Conservation (phyloP, 2,113 vertebrate species). For the Epinephelus cyanopodus region DNA sequence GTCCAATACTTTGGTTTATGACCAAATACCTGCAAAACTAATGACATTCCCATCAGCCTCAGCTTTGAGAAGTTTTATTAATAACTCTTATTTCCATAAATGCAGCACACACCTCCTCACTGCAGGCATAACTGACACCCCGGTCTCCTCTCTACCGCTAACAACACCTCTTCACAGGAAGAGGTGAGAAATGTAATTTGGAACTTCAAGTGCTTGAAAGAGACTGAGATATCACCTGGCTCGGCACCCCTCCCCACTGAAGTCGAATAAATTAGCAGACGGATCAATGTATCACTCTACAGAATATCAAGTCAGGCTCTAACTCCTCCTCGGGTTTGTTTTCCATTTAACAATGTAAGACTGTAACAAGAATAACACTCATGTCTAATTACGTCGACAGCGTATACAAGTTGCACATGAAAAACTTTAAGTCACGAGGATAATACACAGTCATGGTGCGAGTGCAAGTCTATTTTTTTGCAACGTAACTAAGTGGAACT, state of each 20-base stretch:
- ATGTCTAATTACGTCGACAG: conserved; percentile 30
- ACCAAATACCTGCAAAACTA: neutral
- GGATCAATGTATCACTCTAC: conserved; percentile 49
- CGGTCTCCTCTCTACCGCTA: conserved; percentile 13
- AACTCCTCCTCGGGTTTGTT: conserved; percentile 24
- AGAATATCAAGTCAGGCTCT: conserved; percentile 35
- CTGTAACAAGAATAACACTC: conserved; percentile 13
- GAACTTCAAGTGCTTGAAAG: conserved; percentile 68
- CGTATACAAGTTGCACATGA: neutral
- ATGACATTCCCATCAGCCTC: neutral
- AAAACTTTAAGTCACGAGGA: conserved; percentile 29
- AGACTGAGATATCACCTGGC: conserved; percentile 66
- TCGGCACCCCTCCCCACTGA: conserved; percentile 30
- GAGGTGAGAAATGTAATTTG: conserved; percentile 62
- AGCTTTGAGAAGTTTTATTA: conserved; percentile 24
- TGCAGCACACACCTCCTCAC: conserved; percentile 14
- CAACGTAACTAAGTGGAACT: conserved; percentile 47
- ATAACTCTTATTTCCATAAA: conserved; percentile 44
- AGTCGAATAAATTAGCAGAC: conserved; percentile 60
- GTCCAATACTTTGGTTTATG: neutral
- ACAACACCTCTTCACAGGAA: conserved; percentile 51
- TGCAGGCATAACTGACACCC: conserved; percentile 39
- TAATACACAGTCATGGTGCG: conserved; percentile 15
- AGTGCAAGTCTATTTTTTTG: conserved; percentile 25
- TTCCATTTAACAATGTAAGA: conserved; percentile 27